Conservation (phyloP, 2,888 invertebrate genomes). For the Neocrepidodera transversa region DNA sequence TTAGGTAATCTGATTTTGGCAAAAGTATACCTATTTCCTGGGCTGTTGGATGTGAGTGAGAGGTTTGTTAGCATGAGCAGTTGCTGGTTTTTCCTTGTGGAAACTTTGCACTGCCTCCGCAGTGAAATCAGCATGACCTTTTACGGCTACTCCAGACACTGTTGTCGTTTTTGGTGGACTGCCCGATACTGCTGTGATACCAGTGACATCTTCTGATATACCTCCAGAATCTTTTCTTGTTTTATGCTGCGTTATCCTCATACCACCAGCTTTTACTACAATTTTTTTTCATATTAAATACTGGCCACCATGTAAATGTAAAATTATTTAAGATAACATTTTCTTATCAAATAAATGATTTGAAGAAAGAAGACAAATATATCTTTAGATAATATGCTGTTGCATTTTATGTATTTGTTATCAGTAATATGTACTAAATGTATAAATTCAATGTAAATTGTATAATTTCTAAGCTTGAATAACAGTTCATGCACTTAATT, state of each 20-base stretch:
- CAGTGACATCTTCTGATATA: constrained; percentile 74
- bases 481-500: too few relatives aligned
- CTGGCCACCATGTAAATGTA: too few relatives aligned
- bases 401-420: too few relatives aligned
- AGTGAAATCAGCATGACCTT: constrained; percentile 87
- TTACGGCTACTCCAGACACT: constrained; percentile 80
- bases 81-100: constrained; percentile 81
- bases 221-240: constrained; percentile 70
- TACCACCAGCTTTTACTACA: constrained; percentile 88
- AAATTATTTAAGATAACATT: too few relatives aligned
- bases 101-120: constrained; percentile 84
- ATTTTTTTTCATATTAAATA: too few relatives aligned
- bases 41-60: constrained; percentile 85
- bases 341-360: too few relatives aligned
- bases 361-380: too few relatives aligned
- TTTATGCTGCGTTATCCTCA: constrained; percentile 91
- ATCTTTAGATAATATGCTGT: too few relatives aligned
- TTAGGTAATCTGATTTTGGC: constrained; percentile 10
- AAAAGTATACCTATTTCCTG: constrained; percentile 69
- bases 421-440: too few relatives aligned
- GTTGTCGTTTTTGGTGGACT: constrained; percentile 79
- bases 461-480: too few relatives aligned
- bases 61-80: constrained; percentile 67
- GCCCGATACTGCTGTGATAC: constrained; percentile 76
- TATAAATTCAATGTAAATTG: too few relatives aligned